Base-by-base conservation (phyloP, 2,797 vertebrate genomes). In the Arnoldichthys spilopterus region DNA sequence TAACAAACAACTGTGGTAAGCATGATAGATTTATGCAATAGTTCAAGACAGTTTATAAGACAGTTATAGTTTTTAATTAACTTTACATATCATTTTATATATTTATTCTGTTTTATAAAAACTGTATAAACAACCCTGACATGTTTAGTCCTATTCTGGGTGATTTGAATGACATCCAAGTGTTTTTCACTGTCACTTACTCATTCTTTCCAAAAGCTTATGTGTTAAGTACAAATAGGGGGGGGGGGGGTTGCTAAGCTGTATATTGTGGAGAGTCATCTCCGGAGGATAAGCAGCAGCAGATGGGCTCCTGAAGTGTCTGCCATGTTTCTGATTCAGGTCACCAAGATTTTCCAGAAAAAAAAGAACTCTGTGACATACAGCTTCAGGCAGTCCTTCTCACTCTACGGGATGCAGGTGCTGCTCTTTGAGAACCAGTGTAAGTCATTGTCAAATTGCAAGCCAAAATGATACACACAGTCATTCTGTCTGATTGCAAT, bases 341-440 rank as follows among this genome's bases (percentile, higher is more conserved):
- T 99, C 78, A 98, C 98, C 72, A 99, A 99, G 91, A 98, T 98
- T 82, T 98, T 99, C 91, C 98, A 99, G 86, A 99, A 99, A 93
- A 99, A 98, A 93, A 98, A 98, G 91, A 99, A 97, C 88, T 98
- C 97, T 0, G 98, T 98, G 81, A 98, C 98, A 0, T 98, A 98
- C 94, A 99, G 97, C 89, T 98, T 98, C 84, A 94, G 98, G 6
- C 98, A 99, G 92, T 98, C 97, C 0, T 98, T 98, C 90, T 97
- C 98, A 26, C 94, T 99, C 30, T 96, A 95, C 3, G 97, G 97
- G 88, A 98, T 99, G 96, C 98, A 99, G 89, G 96, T 98, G 82
- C 91, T 96, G 76, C 94, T 98, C 82, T 98, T 98, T 89, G 97
- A 98, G 84, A 99, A 97, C 89, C 97, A 98, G 88, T 96, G 97